These are phyloP conservation scores for Sitobion miscanthi DNA, from an alignment of 1,140 invertebrate genomes.

Conservation along the genomic window DNA sequence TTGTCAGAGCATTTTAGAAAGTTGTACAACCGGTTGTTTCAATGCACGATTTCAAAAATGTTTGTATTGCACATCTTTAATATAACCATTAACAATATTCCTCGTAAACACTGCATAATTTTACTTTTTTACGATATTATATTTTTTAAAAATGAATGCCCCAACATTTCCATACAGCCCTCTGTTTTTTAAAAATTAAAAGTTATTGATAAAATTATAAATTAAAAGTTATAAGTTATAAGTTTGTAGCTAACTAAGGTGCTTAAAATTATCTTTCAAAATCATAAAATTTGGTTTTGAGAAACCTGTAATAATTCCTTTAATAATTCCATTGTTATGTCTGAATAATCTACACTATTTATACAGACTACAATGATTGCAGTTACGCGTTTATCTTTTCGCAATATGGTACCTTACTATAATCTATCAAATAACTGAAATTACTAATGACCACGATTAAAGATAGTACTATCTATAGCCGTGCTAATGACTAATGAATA, in stretches of 20 bases:
- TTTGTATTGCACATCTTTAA: neutral
- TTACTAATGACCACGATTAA: too few species aligned
- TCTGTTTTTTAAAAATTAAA: neutral
- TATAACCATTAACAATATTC: neutral
- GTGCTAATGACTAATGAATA: too few species aligned
- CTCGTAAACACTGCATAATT: neutral
- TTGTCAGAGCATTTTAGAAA: conserved; percentile 21
- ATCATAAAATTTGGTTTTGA: too few species aligned
- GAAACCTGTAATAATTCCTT: too few species aligned
- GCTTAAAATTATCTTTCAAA: too few species aligned
- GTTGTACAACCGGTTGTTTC: conserved; percentile 17
- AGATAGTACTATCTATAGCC: too few species aligned
- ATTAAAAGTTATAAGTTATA: too few species aligned
- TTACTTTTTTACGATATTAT: neutral
- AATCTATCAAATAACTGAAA: conserved; percentile 7
- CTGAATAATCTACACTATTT: neutral
- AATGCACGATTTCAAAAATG: neutral
- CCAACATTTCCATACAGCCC: too few species aligned
- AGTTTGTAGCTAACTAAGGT: too few species aligned
- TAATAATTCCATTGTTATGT: neutral
- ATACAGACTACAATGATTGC: neutral
- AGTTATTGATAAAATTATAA: neutral
- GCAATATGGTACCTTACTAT: neutral
- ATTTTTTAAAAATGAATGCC: too few species aligned
- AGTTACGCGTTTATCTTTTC: neutral